Base-by-base conservation (phyloP, 2,113 vertebrate genomes). In the Phrynosoma blainvillii region DNA sequence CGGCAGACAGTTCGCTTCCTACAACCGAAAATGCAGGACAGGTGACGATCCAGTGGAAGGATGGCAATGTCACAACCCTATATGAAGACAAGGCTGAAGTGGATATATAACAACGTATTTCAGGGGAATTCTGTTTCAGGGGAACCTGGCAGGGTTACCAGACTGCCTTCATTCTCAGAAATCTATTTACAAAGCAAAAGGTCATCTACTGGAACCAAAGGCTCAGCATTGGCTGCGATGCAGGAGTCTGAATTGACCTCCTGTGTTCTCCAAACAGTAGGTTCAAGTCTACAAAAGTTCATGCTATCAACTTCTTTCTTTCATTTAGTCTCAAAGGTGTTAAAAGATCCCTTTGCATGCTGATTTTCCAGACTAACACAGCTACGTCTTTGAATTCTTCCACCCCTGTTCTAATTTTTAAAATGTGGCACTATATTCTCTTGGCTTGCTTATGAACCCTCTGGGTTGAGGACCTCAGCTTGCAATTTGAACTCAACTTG, bases 31-130 rank as follows among this genome's bases (percentile, higher is more conserved):
- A 78, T 32, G 10, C 90, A 0, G 97, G 96, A 70, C 91, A 96
- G 0, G 97, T 96, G 1, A 1, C 94, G 70, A 88, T 97, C 0
- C 97, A 97, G 2, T 97, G 97, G 97, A 98, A 96, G 87, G 97
- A 98, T 0, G 97, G 96, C 9, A 97, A 96, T 0, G 62, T 93
- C 1, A 97, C 97, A 0, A 91, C 92, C 3, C 91, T 98, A 36
- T 97, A 96, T 89, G 0, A 93, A 0, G 94, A 94, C 16, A 3
- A 16, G 8, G 11, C 83, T 25, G 95, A 96, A 85, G 95, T 95
- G 1, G 84, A 94, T 40, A 42, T 92, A 0, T 95, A 92, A 78
- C 0, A 0, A 42, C 14, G 27, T 42, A 86, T 23, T 65, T 18
- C 23, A 9, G 70, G 3, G 25, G 66, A 68, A 27, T 5, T 2